Evolutionary conservation across 2,113 vertebrate genomes (phyloP).

Genomic region (Talpa occidentalis): DNA sequence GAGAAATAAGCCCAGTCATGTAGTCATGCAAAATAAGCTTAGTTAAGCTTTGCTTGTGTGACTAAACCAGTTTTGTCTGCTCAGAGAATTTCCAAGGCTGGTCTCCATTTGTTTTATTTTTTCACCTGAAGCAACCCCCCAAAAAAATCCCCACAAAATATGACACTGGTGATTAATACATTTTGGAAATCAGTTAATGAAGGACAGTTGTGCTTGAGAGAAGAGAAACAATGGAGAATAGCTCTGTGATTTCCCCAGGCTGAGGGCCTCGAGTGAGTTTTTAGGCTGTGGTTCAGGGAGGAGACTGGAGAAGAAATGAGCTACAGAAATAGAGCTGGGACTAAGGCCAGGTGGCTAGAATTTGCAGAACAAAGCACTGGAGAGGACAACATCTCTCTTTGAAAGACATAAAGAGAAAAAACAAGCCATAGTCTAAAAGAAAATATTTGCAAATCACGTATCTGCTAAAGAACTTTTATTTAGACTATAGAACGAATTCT

Average conservation of each 20-base stretch:
- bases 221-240: neutral
- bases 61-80: neutral
- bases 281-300: neutral
- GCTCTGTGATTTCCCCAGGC: rapidly evolving
- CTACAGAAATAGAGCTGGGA: neutral
- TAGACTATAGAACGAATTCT: neutral
- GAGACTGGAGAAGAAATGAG: neutral
- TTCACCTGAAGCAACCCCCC: neutral
- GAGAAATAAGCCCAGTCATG: neutral
- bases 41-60: neutral
- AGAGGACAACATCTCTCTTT: neutral
- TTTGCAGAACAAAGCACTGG: neutral
- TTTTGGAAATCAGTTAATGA: neutral
- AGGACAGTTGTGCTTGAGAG: neutral
- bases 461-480: neutral
- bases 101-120: neutral
- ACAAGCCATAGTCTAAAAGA: neutral
- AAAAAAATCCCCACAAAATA: neutral
- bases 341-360: neutral
- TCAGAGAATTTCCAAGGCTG: neutral
- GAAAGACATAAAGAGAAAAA: neutral
- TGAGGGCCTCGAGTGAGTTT: neutral
- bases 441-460: neutral
- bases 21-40: neutral
- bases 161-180: neutral